These are phyloP conservation scores for Onthophagus taurus DNA, from an alignment of 1,140 invertebrate species.

Conservation along the genomic window DNA sequence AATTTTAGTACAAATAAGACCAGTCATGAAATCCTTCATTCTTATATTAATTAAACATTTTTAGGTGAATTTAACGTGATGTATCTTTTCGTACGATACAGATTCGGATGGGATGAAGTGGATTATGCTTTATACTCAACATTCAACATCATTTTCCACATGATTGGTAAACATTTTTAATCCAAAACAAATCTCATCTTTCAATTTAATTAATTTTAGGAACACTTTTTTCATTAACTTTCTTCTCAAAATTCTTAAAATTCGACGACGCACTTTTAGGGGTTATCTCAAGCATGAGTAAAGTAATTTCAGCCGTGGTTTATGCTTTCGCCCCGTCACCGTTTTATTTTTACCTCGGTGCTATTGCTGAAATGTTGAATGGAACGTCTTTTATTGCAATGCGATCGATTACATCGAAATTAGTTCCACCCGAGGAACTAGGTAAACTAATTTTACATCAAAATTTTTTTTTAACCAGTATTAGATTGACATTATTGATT, in stretches of 20 bases:
- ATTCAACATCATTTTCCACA: constrained; percentile 26
- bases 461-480: neutral
- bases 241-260: constrained; percentile 39
- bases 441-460: constrained; percentile 39
- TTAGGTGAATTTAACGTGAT: constrained; percentile 31
- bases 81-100: constrained; percentile 30
- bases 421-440: constrained; percentile 58
- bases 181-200: neutral
- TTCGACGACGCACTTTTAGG: constrained; percentile 42
- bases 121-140: constrained; percentile 33
- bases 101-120: constrained; percentile 30
- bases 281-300: constrained; percentile 39
- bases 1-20: too few species aligned
- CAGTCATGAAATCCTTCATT: neutral
- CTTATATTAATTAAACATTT: neutral
- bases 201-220: constrained; percentile 32
- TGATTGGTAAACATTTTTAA: constrained; percentile 21
- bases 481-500: constrained; percentile 16
- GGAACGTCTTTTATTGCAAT: constrained; percentile 70
- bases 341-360: constrained; percentile 42
- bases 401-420: constrained; percentile 66
- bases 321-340: constrained; percentile 40
- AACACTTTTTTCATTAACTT: constrained; percentile 38
- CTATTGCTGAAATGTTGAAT: constrained; percentile 63
- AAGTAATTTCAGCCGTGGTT: constrained; percentile 37